Conservation (phyloP, 1,140 invertebrate genomes). For the Aporrectodea caliginosa region DNA sequence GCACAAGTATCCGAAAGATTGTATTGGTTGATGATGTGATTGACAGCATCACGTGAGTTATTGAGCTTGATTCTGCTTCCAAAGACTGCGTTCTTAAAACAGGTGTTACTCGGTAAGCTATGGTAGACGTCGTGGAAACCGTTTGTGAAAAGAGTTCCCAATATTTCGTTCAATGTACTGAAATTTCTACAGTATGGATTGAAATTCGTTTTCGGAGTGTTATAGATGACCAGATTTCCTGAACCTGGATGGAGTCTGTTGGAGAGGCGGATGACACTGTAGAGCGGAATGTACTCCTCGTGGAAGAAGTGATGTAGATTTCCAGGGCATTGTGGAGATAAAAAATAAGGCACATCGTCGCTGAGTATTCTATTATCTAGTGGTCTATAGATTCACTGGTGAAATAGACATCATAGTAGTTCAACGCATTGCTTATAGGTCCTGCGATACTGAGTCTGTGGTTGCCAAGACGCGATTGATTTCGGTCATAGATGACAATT, state of each 20-base stretch:
- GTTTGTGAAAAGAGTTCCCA: not conserved
- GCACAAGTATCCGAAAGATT: not conserved
- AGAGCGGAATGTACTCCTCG: constrained; percentile 13
- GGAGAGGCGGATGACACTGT: not conserved
- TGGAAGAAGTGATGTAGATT: constrained; percentile 21
- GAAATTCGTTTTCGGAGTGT: not conserved
- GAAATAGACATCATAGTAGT: not conserved
- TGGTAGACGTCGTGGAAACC: constrained; percentile 6
- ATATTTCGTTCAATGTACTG: not conserved
- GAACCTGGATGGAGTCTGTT: not conserved
- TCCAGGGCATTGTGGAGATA: constrained; percentile 1
- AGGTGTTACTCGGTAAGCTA: not conserved
- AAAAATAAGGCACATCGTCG: not conserved
- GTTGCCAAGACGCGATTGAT: not conserved
- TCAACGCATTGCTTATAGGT: not conserved
- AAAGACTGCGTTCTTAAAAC: constrained; percentile 14
- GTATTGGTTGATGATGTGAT: not conserved
- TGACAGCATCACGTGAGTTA: not conserved
- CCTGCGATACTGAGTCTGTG: not conserved
- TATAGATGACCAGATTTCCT: not conserved
- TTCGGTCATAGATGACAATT: constrained; percentile 10
- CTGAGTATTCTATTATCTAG: too few relatives aligned
- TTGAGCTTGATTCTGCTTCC: not conserved
- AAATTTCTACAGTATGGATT: not conserved
- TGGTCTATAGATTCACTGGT: not conserved